phyloP scores from a whole-genome alignment of 2,888 invertebrate genomes.

The Urechis unicinctus region DNA sequence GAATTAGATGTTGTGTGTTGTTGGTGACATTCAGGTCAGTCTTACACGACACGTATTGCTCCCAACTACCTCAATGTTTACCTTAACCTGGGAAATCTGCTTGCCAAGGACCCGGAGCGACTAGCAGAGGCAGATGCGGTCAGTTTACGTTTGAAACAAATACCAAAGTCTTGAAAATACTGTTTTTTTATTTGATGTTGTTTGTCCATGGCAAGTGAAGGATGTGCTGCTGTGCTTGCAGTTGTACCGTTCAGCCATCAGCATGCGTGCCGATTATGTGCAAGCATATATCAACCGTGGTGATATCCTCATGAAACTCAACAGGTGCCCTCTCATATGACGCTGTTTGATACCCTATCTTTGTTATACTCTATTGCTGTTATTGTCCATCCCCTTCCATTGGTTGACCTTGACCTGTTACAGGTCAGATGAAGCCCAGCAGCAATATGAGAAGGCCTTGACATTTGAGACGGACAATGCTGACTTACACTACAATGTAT shows the following conservation, averaged over 20 bases:
- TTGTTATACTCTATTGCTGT: too few species aligned
- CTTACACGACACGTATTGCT: conserved; percentile 90
- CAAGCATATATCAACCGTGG: conserved; percentile 96
- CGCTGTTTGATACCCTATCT: too few species aligned
- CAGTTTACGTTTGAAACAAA: conserved; percentile 1
- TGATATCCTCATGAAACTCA: conserved; percentile 88
- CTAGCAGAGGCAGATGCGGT: conserved; percentile 79
- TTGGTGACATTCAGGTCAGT: conserved; percentile 66
- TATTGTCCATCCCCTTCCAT: too few species aligned
- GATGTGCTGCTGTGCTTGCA: too few species aligned
- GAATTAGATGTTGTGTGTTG: too few species aligned
- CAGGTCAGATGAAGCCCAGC: conserved; percentile 84
- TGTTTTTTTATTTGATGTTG: too few species aligned
- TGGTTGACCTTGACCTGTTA: too few species aligned
- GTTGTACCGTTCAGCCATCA: conserved; percentile 88
- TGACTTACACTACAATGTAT: conserved; percentile 51
- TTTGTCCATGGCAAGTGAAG: too few species aligned
- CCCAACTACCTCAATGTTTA: conserved; percentile 95
- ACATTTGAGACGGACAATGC: conserved; percentile 65
- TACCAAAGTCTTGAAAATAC: not conserved
- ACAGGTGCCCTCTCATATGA: conserved; percentile 56
- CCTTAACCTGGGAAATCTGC: conserved; percentile 87
- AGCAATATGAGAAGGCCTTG: conserved; percentile 86
- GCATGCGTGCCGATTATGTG: conserved; percentile 88
- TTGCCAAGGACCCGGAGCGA: conserved; percentile 84